Evolutionary conservation across 2,888 invertebrate species (phyloP).

Genomic region (Agriotes lineatus): DNA sequence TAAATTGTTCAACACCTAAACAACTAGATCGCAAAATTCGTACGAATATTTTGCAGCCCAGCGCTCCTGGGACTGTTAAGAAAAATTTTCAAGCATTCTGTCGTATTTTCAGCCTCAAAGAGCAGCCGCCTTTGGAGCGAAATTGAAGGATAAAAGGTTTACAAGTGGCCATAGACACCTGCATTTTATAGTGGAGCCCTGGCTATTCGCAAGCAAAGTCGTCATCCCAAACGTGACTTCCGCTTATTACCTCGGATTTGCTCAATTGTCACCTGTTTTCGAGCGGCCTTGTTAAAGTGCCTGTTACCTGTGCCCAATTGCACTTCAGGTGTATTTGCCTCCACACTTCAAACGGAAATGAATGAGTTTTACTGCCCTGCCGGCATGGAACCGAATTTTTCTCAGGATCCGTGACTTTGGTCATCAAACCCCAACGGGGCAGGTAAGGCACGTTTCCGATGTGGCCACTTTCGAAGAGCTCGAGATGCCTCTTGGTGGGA

Average conservation of each 20-base stretch:
- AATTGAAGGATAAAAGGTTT: background rate
- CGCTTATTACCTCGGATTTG: slow-evolving; percentile 60
- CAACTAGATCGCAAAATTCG: too few relatives aligned
- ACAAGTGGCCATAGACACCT: too few relatives aligned
- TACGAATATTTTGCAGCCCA: too few relatives aligned
- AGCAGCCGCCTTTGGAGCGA: background rate
- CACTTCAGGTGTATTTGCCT: slow-evolving; percentile 44
- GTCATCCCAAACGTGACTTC: slow-evolving; percentile 64
- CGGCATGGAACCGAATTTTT: slow-evolving; percentile 22
- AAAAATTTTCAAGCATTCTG: too few relatives aligned
- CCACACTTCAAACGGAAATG: slow-evolving; percentile 38
- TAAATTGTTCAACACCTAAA: too few relatives aligned
- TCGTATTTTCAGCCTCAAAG: too few relatives aligned
- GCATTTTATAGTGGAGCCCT: background rate
- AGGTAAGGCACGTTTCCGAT: too few relatives aligned
- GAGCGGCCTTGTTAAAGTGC: slow-evolving; percentile 45
- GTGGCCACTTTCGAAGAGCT: too few relatives aligned
- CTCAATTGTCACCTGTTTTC: slow-evolving; percentile 60
- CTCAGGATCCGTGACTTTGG: slow-evolving; percentile 17
- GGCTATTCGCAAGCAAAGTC: slow-evolving; percentile 30
- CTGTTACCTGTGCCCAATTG: slow-evolving; percentile 38
- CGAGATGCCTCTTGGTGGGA: too few relatives aligned
- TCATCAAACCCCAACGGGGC: background rate
- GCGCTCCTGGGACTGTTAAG: too few relatives aligned
- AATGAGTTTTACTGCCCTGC: slow-evolving; percentile 30